Percentiles rank a stretch among this genome's conserved stretches.
phyloP scores from a whole-genome alignment of 1,140 invertebrate species.

The Drosophila athabasca region DNA sequence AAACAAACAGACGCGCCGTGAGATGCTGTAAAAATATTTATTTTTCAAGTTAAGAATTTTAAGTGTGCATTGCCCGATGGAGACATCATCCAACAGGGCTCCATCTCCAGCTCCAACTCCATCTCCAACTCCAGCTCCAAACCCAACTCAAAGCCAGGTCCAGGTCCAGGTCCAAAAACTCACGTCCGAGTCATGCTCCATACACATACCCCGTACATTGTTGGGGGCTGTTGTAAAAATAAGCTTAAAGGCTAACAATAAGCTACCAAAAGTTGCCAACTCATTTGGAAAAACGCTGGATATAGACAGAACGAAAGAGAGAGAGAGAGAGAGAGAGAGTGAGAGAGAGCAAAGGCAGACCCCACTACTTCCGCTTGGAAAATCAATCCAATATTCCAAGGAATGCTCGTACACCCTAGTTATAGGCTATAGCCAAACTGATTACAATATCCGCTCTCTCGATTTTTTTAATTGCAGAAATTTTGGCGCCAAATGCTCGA shows the following conservation, averaged over 20 bases:
- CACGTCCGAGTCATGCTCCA: conserved; percentile 39
- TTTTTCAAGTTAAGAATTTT: conserved; percentile 84
- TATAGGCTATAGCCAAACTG: conserved; percentile 2
- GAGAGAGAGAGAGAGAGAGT: conserved; percentile 23
- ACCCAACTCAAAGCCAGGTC: not conserved
- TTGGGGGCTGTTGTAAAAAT: conserved; percentile 79
- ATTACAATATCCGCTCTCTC: conserved; percentile 56
- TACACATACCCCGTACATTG: conserved; percentile 61
- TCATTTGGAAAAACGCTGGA: conserved; percentile 74
- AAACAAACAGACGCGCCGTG: conserved; percentile 79
- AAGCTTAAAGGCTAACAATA: conserved; percentile 82
- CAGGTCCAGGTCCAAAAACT: conserved; percentile 20
- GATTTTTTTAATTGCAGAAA: conserved; percentile 88
- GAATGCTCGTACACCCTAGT: not conserved
- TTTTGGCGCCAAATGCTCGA: conserved; percentile 98
- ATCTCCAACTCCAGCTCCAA: not conserved
- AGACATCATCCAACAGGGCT: conserved; percentile 49
- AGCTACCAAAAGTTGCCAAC: conserved; percentile 77
- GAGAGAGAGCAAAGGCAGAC: conserved; percentile 29
- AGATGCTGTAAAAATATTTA: conserved; percentile 84
- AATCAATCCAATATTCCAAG: conserved; percentile 17
- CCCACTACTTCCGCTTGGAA: conserved; percentile 74
- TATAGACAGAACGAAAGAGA: no score
- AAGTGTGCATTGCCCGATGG: conserved; percentile 80
- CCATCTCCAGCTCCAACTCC: conserved; percentile 27